Evolutionary conservation across 2,797 vertebrate genomes (phyloP).

Genomic region (Bovichtus variegatus): DNA sequence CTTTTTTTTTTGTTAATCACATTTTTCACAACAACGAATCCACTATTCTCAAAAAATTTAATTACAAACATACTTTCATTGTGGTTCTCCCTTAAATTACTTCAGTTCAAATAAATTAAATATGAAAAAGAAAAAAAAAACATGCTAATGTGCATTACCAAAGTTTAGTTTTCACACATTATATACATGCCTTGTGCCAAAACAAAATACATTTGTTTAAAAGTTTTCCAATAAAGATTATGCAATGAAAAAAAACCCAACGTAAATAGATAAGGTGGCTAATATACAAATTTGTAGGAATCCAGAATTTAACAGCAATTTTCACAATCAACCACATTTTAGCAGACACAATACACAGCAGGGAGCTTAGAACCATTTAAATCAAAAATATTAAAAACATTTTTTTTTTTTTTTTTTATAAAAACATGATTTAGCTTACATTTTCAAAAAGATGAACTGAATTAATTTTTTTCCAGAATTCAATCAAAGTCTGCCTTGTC

Average conservation of each 20-base stretch:
- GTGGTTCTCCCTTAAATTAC: conserved; percentile 59
- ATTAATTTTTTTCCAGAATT: conserved; percentile 31
- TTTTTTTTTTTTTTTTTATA: conserved; percentile 53
- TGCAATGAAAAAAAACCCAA: conserved; percentile 71
- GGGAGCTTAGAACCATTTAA: conserved; percentile 77
- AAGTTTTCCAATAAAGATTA: conserved; percentile 63
- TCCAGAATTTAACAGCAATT: conserved; percentile 87
- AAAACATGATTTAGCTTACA: conserved; percentile 74
- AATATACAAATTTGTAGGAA: conserved; percentile 89
- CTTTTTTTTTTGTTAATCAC: neutral
- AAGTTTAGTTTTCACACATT: conserved; percentile 85
- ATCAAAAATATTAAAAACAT: conserved; percentile 66
- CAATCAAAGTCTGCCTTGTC: conserved; percentile 62
- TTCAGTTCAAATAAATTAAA: conserved; percentile 75
- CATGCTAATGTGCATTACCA: conserved; percentile 81
- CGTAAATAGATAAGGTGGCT: conserved; percentile 82
- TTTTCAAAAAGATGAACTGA: conserved; percentile 67
- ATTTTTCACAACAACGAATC: conserved; percentile 39
- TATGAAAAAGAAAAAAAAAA: conserved; percentile 73
- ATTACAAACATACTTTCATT: conserved; percentile 46
- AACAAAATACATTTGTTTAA: conserved; percentile 66
- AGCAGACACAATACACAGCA: conserved; percentile 89
- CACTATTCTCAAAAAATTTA: conserved; percentile 40
- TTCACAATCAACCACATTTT: conserved; percentile 89
- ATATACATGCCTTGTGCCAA: conserved; percentile 85